phyloP scores from a whole-genome alignment of 2,113 vertebrate genomes.

The Formicarius rufipectus region DNA sequence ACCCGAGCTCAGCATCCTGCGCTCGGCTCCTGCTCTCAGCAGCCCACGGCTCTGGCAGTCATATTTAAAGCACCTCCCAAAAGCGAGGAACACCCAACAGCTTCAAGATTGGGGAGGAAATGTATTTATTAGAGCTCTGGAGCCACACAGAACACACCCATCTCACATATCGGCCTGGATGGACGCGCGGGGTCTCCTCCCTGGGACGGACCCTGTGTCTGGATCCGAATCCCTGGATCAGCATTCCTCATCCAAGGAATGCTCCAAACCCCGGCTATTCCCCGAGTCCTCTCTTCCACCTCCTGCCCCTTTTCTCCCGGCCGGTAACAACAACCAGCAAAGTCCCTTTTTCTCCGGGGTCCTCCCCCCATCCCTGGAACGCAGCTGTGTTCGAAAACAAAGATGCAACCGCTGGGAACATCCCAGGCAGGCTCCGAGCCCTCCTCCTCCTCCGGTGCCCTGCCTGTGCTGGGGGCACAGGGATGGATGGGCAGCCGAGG shows the following conservation, averaged over 20 bases:
- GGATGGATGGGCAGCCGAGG: background rate
- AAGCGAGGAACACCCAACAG: constrained; percentile 75
- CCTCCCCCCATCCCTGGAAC: background rate
- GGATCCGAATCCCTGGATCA: background rate
- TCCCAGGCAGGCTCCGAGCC: background rate
- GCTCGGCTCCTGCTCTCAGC: constrained; percentile 57
- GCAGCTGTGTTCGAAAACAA: accelerated
- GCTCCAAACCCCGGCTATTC: background rate
- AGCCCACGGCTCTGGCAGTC: constrained; percentile 70
- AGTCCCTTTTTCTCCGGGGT: background rate
- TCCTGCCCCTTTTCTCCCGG: background rate
- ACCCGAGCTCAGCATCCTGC: constrained; percentile 68
- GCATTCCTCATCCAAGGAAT: background rate
- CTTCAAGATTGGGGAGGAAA: constrained; percentile 59
- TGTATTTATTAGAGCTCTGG: constrained; percentile 6
- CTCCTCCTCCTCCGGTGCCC: background rate
- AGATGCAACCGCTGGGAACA: background rate
- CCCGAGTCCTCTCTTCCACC: background rate
- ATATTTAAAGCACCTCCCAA: constrained; percentile 65
- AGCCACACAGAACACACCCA: constrained; percentile 57
- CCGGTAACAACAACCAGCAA: accelerated
- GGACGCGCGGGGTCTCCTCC: background rate
- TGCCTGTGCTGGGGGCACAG: background rate
- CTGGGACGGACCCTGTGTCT: background rate
- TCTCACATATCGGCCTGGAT: background rate